A percentile compares a stretch with the other conserved stretches of the same genome.
These are phyloP conservation scores for Actinia equina DNA, from an alignment of 64 coral and sea anemone species.

Conservation along the genomic window DNA sequence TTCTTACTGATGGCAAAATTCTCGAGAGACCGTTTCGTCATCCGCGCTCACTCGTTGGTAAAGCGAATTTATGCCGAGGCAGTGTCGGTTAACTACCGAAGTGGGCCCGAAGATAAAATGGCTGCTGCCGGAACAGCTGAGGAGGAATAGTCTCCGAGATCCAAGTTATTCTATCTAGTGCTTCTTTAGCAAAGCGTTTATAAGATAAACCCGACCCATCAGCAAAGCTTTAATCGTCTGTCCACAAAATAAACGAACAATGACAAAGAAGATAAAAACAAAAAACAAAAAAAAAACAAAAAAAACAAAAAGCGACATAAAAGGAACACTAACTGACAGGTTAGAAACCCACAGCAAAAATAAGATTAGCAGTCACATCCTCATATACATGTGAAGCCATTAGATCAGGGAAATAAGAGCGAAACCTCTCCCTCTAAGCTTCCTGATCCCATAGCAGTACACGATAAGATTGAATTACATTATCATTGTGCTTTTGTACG, in stretches of 20 bases:
- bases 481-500: too few relatives aligned
- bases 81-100: too few relatives aligned
- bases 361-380: not conserved
- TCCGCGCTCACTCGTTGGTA: not conserved
- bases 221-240: constrained; percentile 13
- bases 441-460: not conserved
- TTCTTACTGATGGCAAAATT: not conserved
- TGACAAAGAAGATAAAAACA: not conserved
- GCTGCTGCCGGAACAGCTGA: too few relatives aligned
- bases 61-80: not conserved
- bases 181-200: not conserved
- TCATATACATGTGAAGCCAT: not conserved
- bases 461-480: too few relatives aligned
- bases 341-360: not conserved
- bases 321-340: not conserved
- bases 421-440: too few relatives aligned
- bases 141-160: not conserved
- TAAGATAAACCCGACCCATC: not conserved
- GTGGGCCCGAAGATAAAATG: too few relatives aligned
- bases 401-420: too few relatives aligned
- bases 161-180: not conserved
- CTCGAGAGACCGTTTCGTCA: not conserved
- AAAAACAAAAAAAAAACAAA: not conserved
- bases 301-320: not conserved
- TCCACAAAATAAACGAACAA: constrained; percentile 16